Base-by-base conservation (phyloP, 2,797 vertebrate genomes). In the Mycteria americana region DNA sequence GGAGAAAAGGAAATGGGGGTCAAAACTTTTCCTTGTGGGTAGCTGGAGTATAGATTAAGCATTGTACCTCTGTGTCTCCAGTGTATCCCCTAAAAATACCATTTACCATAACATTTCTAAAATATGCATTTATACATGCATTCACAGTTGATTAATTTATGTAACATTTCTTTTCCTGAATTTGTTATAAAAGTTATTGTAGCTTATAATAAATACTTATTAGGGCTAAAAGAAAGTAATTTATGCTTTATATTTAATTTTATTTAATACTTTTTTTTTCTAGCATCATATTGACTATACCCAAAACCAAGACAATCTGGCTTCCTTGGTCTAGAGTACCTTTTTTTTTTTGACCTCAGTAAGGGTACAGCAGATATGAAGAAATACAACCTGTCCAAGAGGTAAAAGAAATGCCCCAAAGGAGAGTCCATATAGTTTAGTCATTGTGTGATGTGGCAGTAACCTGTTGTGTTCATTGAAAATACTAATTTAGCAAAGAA, bases 161-260 rank as follows among this genome's bases (percentile, higher is more conserved):
- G 43, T n/a, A 67, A 24, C 3, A 21, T 60, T 92, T 76, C 2
- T 62, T 3, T 86, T 72, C 35, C 54, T 62, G 33, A 43, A 80
- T 60, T 80, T 78, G 3, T 85, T 92, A 77, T 93, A 95, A 85
- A 93, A 95, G 74, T 59, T 76, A 75, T 63, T 78, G 48, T 50
- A 80, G 24, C 59, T 93, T 83, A 41, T 65, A 85, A 93, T 78
- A 96, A 97, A 94, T 89, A 91, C 18, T 7, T 87, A 57, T 64
- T 62, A 28, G 31, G 27, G 9, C 31, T 92, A 96, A 96, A 97
- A 96, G 76, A 93, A 96, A 79, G 63, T 65, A 92, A 91, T 86
- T 77, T 70, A 59, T 84, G 76, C 28, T 88, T 93, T 81, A 53
- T 70, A 60, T 69, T 62, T 85, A 41, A 24, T 57, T 75, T 82